Conservation (phyloP, 2,113 vertebrate species). For the Bufo gargarizans region DNA sequence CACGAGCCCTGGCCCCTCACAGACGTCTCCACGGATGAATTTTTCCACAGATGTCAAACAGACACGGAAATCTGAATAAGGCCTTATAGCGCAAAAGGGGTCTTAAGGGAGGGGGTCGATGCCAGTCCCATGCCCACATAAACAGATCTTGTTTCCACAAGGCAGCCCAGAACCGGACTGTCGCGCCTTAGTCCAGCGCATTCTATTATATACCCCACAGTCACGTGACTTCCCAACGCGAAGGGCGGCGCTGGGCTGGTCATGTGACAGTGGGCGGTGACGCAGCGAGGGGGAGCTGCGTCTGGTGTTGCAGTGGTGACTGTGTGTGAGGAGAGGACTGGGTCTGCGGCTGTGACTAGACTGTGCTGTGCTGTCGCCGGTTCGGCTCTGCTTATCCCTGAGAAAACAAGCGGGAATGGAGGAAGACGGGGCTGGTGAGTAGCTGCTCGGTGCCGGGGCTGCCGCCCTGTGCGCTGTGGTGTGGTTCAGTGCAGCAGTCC, state of each 20-base stretch:
- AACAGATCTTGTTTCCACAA: no score
- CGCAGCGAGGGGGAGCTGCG: background rate
- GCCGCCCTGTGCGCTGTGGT: background rate
- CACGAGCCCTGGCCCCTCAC: no score
- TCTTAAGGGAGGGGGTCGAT: no score
- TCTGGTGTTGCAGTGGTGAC: conserved; percentile 18
- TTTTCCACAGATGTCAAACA: no score
- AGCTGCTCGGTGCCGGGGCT: background rate
- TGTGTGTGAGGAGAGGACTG: background rate
- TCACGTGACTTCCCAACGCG: background rate
- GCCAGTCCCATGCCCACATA: no score
- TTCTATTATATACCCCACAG: background rate
- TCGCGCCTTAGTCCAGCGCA: no score
- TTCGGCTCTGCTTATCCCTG: background rate
- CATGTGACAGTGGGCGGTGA: conserved; percentile 32
- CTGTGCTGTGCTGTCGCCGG: background rate
- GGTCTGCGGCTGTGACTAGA: background rate
- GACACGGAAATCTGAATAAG: no score
- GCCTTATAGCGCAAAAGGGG: no score
- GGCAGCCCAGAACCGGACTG: no score
- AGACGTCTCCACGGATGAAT: no score
- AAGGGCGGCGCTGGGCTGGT: background rate
- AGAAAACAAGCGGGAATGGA: conserved; percentile 18
- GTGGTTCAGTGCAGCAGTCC: background rate
- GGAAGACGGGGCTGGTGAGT: conserved; percentile 48